Conservation (phyloP, 2,797 vertebrate species). For the Lepus townsendii region DNA sequence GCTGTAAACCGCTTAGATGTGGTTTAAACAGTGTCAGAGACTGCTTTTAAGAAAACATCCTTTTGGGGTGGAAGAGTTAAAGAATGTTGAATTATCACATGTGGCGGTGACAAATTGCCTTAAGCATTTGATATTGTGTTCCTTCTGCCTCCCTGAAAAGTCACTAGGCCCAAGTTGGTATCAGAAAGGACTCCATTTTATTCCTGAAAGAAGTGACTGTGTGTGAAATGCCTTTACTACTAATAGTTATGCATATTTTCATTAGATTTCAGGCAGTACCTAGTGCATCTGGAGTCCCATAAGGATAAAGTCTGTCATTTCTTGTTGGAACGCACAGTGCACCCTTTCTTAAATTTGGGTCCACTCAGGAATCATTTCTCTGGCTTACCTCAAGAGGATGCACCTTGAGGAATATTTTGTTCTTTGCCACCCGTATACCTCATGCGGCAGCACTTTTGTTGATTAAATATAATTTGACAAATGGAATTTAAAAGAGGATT, state of each 20-base stretch:
- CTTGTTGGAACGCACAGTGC: neutral
- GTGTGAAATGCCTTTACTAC: constrained; percentile 48
- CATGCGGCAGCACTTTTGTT: constrained; percentile 8
- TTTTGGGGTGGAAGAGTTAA: constrained; percentile 45
- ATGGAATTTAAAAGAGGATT: constrained; percentile 56
- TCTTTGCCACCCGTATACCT: neutral
- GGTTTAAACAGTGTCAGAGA: neutral
- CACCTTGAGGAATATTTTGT: constrained; percentile 41
- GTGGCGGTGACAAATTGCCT: constrained; percentile 22
- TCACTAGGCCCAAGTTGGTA: neutral
- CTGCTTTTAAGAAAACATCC: constrained; percentile 60
- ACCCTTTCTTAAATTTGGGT: constrained; percentile 34
- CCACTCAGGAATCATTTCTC: neutral
- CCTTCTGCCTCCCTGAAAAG: constrained; percentile 58
- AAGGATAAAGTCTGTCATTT: constrained; percentile 46
- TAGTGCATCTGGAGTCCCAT: neutral
- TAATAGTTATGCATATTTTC: constrained; percentile 59
- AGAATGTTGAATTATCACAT: constrained; percentile 40
- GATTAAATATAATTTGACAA: constrained; percentile 73
- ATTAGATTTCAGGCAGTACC: constrained; percentile 34
- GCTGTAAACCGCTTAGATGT: neutral
- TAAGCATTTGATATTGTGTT: constrained; percentile 56
- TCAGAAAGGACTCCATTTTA: constrained; percentile 40
- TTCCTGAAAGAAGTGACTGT: constrained; percentile 12
- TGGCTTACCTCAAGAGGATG: neutral